phyloP scores from a whole-genome alignment of 2,113 vertebrate species.

The Amia ocellicauda region DNA sequence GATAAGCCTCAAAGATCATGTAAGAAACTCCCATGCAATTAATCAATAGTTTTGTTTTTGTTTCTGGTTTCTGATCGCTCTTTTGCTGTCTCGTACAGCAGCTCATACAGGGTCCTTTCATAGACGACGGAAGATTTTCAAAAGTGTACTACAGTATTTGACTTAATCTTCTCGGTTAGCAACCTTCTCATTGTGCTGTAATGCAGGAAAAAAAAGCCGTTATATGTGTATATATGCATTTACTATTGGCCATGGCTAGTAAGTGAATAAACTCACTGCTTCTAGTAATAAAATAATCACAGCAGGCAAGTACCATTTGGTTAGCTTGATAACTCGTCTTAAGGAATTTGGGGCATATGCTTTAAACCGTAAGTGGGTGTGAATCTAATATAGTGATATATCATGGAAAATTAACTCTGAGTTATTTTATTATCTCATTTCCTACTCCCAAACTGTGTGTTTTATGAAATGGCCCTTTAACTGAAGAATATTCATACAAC shows the following conservation, averaged over 20 bases:
- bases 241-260: constrained; percentile 40
- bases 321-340: constrained; percentile 66
- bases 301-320: constrained; percentile 48
- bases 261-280: constrained; percentile 58
- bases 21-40: constrained; percentile 49
- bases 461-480: constrained; percentile 35
- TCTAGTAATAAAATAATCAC: constrained; percentile 62
- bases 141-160: no score
- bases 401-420: constrained; percentile 59
- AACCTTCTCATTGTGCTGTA: no score
- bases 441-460: constrained; percentile 38
- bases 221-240: no score
- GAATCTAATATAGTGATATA: constrained; percentile 53
- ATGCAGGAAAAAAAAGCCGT: no score
- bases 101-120: no score
- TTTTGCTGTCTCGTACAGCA: neutral
- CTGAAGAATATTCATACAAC: constrained; percentile 26
- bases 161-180: no score
- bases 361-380: constrained; percentile 58
- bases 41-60: constrained; percentile 46
- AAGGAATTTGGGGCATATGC: constrained; percentile 38
- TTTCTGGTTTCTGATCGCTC: constrained; percentile 31
- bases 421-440: constrained; percentile 50
- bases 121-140: no score
- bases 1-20: constrained; percentile 47